Evolutionary conservation across 2,113 vertebrate species (phyloP).

Genomic region (Caretta caretta): DNA sequence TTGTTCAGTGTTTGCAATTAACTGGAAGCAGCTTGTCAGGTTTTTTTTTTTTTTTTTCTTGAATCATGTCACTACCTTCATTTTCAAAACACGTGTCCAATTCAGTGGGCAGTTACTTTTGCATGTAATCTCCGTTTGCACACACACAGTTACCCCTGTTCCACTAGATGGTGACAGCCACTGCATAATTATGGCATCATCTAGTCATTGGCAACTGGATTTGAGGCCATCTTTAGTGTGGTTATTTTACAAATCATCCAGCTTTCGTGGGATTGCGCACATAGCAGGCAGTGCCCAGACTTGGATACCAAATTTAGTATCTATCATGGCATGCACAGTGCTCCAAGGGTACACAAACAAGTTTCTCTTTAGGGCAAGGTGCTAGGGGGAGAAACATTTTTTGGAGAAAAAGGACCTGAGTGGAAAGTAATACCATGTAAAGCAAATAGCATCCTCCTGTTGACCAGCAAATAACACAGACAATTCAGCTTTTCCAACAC

Average conservation of each 20-base stretch:
- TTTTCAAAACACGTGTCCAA: fast-evolving
- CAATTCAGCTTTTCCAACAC: background rate
- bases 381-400: background rate
- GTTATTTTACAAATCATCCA: background rate
- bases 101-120: background rate
- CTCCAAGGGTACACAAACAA: background rate
- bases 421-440: background rate
- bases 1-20: background rate
- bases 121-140: fast-evolving
- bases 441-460: background rate
- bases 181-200: fast-evolving
- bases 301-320: background rate
- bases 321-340: no score
- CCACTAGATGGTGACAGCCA: slow-evolving; percentile 67
- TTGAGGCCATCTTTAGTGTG: background rate
- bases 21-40: background rate
- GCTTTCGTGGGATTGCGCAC: background rate
- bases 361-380: background rate
- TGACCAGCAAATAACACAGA: background rate
- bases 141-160: background rate
- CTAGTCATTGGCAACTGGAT: background rate
- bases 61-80: background rate
- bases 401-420: background rate
- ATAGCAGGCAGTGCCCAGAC: no score
- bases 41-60: background rate